A percentile compares a stretch with the other conserved stretches of the same genome.
Conservation (phyloP, 1,140 invertebrate species). For the Cotesia chilonis region DNA sequence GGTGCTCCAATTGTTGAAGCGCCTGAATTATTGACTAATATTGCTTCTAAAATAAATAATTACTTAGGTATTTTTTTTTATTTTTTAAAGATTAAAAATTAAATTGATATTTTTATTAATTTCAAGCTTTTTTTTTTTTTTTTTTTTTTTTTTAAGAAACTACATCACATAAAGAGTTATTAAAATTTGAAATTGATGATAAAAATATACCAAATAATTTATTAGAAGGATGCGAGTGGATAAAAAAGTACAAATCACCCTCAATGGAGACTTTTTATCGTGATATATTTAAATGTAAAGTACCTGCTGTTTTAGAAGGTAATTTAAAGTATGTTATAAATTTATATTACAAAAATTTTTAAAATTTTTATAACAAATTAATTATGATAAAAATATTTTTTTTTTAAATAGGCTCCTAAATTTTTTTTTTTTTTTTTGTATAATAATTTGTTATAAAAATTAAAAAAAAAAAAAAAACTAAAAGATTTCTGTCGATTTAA, state of each 20-base stretch:
- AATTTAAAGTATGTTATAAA: conserved; percentile 7
- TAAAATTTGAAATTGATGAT: not conserved
- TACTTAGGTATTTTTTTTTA: conserved; percentile 48
- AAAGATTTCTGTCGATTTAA: conserved; percentile 3
- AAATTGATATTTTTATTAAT: too few species aligned
- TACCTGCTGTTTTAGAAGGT: conserved; percentile 73
- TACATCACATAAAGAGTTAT: conserved; percentile 20
- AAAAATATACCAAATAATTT: conserved; percentile 35
- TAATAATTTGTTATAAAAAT: too few species aligned
- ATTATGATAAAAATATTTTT: too few species aligned
- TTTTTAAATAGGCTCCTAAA: too few species aligned
- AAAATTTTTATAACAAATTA: too few species aligned
- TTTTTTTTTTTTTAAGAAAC: conserved; percentile 29
- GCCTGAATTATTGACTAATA: conserved; percentile 65
- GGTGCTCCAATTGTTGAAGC: conserved; percentile 72
- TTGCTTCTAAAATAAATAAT: conserved; percentile 65
- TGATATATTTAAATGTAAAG: conserved; percentile 68
- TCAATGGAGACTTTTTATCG: conserved; percentile 74
- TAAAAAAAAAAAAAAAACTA: not conserved
- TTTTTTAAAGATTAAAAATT: conserved; percentile 24
- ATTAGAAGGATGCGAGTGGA: conserved; percentile 43
- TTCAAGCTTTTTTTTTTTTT: not conserved
- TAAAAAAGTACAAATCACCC: conserved; percentile 58
- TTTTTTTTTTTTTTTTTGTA: too few species aligned
- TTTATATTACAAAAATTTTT: too few species aligned